Percentiles rank a stretch among this genome's conserved stretches.
Conservation (phyloP, 2,113 vertebrate genomes). For the Gasterosteus nipponicus region DNA sequence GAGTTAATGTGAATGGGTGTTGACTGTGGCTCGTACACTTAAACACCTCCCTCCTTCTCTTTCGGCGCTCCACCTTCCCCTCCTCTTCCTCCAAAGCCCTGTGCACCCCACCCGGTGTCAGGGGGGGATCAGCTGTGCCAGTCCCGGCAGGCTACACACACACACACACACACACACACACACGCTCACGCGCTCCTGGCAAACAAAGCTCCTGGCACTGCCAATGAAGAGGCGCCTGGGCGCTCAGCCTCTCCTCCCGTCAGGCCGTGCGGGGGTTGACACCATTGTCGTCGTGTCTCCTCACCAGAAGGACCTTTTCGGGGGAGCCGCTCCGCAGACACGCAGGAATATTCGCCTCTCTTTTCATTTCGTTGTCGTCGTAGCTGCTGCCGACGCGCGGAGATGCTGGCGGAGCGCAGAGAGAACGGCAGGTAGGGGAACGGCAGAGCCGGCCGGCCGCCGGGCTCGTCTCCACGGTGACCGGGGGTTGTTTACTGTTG, state of each 20-base stretch:
- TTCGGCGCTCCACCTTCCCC: slow-evolving; percentile 34
- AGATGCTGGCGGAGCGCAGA: slow-evolving; percentile 80
- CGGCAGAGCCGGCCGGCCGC: slow-evolving; percentile 45
- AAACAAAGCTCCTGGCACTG: slow-evolving; percentile 76
- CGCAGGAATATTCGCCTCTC: slow-evolving; percentile 38
- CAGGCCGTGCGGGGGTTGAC: slow-evolving; percentile 34
- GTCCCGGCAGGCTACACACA: slow-evolving; percentile 78
- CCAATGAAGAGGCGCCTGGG: slow-evolving; percentile 60
- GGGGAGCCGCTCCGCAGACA: neutral
- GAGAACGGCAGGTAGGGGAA: slow-evolving; percentile 81
- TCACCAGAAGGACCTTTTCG: slow-evolving; percentile 13
- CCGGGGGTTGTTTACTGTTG: slow-evolving; percentile 69
- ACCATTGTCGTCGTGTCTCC: slow-evolving; percentile 10
- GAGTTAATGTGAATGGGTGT: slow-evolving; percentile 26
- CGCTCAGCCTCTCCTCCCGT: slow-evolving; percentile 48
- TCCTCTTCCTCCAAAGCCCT: slow-evolving; percentile 60
- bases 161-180: slow-evolving; percentile 36
- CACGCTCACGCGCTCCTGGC: slow-evolving; percentile 42
- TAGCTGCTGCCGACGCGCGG: slow-evolving; percentile 48
- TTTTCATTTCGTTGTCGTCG: neutral
- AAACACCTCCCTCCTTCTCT: neutral
- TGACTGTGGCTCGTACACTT: neutral
- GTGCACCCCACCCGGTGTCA: slow-evolving; percentile 72
- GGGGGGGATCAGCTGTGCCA: slow-evolving; percentile 82
- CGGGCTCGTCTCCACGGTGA: slow-evolving; percentile 72